These are phyloP conservation scores for Epinotia brunnichana DNA, from an alignment of 2,888 invertebrate genomes.

Conservation along the genomic window DNA sequence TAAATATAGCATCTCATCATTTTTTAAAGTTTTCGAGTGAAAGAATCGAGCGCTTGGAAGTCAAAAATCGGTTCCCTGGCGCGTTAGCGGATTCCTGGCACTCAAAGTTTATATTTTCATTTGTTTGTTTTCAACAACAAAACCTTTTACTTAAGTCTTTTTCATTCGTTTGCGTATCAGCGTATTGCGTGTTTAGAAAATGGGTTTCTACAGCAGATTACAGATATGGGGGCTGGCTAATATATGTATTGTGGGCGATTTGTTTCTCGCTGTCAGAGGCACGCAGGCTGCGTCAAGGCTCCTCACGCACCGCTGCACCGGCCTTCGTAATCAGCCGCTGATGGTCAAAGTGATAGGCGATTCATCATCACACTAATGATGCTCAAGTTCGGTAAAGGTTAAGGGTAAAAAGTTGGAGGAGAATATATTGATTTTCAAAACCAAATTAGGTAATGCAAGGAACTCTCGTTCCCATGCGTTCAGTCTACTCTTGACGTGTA, in stretches of 20 bases:
- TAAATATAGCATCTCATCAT: no score
- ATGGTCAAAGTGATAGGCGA: conserved; percentile 53
- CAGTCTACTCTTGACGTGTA: no score
- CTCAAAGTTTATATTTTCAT: neutral
- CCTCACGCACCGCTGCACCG: conserved; percentile 71
- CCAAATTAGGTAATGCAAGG: no score
- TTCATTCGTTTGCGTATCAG: conserved; percentile 23
- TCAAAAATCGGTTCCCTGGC: no score
- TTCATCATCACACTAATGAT: conserved; percentile 22
- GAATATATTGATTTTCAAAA: no score
- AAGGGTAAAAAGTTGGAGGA: neutral
- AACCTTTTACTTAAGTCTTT: neutral
- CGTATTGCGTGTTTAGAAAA: conserved; percentile 28
- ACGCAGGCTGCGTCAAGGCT: conserved; percentile 68
- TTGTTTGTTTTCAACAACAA: neutral
- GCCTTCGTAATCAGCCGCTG: conserved; percentile 51
- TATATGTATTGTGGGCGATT: conserved; percentile 58
- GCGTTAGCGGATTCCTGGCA: no score
- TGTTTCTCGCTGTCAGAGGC: conserved; percentile 75
- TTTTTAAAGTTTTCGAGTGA: no score
- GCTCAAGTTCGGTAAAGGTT: neutral
- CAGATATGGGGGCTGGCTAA: conserved; percentile 31
- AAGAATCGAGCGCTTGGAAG: no score
- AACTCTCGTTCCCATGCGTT: no score
- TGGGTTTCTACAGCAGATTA: conserved; percentile 21